Conservation (phyloP, 2,888 invertebrate species). For the Drosophila pegasa region DNA sequence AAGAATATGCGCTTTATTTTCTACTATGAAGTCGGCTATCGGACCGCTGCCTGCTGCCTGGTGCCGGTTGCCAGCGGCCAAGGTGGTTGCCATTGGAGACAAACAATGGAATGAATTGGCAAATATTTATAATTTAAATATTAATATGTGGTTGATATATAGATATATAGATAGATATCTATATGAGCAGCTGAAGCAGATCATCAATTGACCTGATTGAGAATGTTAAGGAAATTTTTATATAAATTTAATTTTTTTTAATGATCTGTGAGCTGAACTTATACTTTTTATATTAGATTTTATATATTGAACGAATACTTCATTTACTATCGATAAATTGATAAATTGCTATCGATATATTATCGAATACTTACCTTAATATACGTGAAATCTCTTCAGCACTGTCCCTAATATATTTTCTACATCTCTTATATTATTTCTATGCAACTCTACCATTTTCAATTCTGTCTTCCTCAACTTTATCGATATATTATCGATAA, state of each 20-base stretch:
- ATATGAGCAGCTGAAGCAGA: not conserved
- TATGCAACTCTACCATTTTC: no score
- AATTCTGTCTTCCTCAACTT: not conserved
- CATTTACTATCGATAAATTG: not conserved
- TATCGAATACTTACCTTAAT: not conserved
- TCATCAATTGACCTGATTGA: not conserved
- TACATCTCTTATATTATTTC: no score
- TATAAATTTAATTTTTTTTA: not conserved
- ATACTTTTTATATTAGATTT: not conserved
- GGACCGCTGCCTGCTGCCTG: conserved; percentile 10
- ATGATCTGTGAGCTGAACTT: not conserved
- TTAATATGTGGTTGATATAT: conserved; percentile 14
- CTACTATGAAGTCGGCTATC: conserved; percentile 52
- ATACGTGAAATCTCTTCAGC: not conserved
- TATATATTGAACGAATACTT: no score
- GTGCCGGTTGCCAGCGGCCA: conserved; percentile 8
- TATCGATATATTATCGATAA: conserved; percentile 25
- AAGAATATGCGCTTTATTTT: conserved; percentile 74
- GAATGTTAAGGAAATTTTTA: not conserved
- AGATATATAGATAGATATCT: not conserved
- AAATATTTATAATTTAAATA: conserved; percentile 37
- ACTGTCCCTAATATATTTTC: not conserved
- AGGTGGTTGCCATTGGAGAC: conserved; percentile 41
- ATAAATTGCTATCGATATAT: not conserved
- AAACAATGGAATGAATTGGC: conserved; percentile 40